Evolutionary conservation across 2,113 vertebrate species (phyloP).

Genomic region (Erythrocercus mccallii): DNA sequence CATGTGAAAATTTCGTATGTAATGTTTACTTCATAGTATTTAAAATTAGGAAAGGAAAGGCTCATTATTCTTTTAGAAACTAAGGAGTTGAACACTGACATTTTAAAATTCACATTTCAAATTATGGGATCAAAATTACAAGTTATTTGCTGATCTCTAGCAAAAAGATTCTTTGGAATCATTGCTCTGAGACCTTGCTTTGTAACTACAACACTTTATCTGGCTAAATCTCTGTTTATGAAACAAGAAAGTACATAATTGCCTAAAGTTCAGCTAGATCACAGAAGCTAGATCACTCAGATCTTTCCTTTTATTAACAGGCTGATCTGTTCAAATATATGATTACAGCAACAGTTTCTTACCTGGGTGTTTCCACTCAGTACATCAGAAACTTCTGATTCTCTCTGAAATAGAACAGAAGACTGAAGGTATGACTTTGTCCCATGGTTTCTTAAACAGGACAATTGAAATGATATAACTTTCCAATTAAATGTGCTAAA

Average conservation of each 20-base stretch:
- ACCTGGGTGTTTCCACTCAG: not conserved
- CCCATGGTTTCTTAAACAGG: not conserved
- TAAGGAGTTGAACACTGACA: not conserved
- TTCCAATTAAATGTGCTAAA: not conserved
- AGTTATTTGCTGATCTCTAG: not conserved
- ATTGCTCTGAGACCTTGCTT: not conserved
- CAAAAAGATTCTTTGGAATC: not conserved
- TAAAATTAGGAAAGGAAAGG: not conserved
- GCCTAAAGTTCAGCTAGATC: not conserved
- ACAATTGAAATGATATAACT: not conserved
- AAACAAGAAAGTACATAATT: not conserved
- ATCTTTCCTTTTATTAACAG: not conserved
- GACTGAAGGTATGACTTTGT: not conserved
- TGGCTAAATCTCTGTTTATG: conserved; percentile 14
- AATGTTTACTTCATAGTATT: not conserved
- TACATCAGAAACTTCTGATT: not conserved
- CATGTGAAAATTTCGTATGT: not conserved
- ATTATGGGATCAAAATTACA: not conserved
- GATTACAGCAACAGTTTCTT: not conserved
- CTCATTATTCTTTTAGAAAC: not conserved
- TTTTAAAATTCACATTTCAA: not conserved
- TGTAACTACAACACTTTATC: not conserved
- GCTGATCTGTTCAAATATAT: not conserved
- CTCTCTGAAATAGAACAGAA: not conserved
- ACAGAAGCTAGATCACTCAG: not conserved